These are phyloP conservation scores for Ophioninae sp. DNA, from an alignment of 2,888 invertebrate species.

Conservation along the genomic window DNA sequence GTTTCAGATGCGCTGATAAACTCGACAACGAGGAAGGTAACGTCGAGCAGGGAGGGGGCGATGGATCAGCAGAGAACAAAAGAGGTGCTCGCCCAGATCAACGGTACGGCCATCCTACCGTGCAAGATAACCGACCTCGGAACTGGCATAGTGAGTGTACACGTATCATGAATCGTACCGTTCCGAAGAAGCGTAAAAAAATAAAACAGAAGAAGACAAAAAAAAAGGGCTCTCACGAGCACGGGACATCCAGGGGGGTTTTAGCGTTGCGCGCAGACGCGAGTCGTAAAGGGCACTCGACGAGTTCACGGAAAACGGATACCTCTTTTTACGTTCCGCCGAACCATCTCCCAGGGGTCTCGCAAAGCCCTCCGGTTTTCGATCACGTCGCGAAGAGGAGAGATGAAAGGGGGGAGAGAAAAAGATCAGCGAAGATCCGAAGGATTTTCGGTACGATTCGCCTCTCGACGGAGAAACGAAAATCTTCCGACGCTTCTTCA, in stretches of 20 bases:
- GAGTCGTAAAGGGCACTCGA: conserved; percentile 8
- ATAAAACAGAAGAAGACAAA: neutral
- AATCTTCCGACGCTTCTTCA: no score
- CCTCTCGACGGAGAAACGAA: no score
- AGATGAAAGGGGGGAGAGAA: no score
- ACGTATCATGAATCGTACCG: neutral
- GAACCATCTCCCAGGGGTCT: neutral
- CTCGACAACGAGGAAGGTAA: conserved; percentile 23
- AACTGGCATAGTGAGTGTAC: conserved; percentile 84
- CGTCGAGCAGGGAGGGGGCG: conserved; percentile 30
- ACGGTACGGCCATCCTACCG: conserved; percentile 84
- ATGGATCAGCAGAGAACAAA: conserved; percentile 73
- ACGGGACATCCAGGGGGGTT: neutral
- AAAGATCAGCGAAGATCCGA: no score
- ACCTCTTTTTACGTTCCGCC: neutral
- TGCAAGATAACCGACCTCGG: conserved; percentile 86
- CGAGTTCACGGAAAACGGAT: neutral
- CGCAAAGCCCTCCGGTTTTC: neutral
- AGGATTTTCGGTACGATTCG: no score
- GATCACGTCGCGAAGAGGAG: neutral
- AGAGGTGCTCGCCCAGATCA: conserved; percentile 85
- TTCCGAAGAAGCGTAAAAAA: conserved; percentile 1
- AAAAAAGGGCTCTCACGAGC: neutral
- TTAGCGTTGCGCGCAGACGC: neutral
- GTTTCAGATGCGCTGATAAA: conserved; percentile 63